A percentile compares a stretch with the other conserved stretches of the same genome.
These are phyloP conservation scores for Colletes latitarsis DNA, from an alignment of 1,140 invertebrate genomes.

Conservation along the genomic window DNA sequence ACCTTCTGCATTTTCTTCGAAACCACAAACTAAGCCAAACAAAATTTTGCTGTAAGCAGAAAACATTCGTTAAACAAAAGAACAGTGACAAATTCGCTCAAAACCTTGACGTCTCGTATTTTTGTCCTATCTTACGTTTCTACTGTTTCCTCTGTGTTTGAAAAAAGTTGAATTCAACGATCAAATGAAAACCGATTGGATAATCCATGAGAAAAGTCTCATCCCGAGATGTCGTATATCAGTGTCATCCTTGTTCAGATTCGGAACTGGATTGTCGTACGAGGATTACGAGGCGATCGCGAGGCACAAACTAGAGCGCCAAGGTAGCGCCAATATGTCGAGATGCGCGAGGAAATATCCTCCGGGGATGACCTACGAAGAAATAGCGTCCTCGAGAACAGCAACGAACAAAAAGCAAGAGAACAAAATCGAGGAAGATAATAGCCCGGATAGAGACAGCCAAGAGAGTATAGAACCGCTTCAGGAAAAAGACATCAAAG, in stretches of 20 bases:
- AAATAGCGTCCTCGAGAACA: slow-evolving; percentile 77
- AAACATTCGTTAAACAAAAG: too few relatives aligned
- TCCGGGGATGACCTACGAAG: slow-evolving; percentile 78
- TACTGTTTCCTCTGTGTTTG: too few relatives aligned
- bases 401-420: slow-evolving; percentile 61
- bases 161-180: neutral
- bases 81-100: too few relatives aligned
- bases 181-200: neutral
- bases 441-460: slow-evolving; percentile 75
- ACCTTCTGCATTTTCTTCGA: too few relatives aligned
- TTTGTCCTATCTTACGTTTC: too few relatives aligned
- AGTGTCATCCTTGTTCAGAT: slow-evolving; percentile 21
- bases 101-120: too few relatives aligned
- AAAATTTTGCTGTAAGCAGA: too few relatives aligned
- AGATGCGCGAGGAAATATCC: slow-evolving; percentile 73
- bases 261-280: slow-evolving; percentile 72
- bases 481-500: slow-evolving; percentile 79
- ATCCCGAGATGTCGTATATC: neutral
- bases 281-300: slow-evolving; percentile 80
- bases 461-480: slow-evolving; percentile 77
- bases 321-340: slow-evolving; percentile 67
- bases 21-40: too few relatives aligned
- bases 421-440: slow-evolving; percentile 57
- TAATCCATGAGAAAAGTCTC: neutral
- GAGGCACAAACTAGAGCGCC: slow-evolving; percentile 78